phyloP scores from a whole-genome alignment of 1,140 invertebrate species.

The Harpegnathos saltator region DNA sequence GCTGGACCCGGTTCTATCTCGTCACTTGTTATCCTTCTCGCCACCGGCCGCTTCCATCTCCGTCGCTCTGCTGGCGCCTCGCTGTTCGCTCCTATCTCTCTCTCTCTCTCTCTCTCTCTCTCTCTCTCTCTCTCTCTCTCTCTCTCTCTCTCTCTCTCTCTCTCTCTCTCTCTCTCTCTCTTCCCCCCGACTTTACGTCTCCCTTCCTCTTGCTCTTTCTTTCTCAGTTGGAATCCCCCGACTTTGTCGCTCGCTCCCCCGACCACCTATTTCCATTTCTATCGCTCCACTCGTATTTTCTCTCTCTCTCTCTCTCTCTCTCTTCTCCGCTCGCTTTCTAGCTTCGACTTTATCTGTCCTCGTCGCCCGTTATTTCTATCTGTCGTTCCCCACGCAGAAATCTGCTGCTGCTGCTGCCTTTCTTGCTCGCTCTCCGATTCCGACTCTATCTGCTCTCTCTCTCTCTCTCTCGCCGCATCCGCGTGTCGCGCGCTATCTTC shows the following conservation, averaged over 20 bases:
- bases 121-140: too few species aligned
- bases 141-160: too few species aligned
- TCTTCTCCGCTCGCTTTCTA: background rate
- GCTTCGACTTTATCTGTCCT: slow-evolving; percentile 17
- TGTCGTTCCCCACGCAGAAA: background rate
- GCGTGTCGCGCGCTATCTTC: background rate
- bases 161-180: too few species aligned
- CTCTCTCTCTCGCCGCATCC: background rate
- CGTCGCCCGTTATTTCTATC: slow-evolving; percentile 4
- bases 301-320: background rate
- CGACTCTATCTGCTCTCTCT: slow-evolving; percentile 6
- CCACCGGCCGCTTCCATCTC: slow-evolving; percentile 64
- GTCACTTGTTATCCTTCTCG: slow-evolving; percentile 62
- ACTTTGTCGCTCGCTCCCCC: slow-evolving; percentile 6
- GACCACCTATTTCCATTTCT: background rate
- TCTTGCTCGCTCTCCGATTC: background rate
- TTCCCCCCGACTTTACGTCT: too few species aligned
- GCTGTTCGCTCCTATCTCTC: background rate
- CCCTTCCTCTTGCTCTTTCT: too few species aligned
- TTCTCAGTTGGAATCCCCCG: too few species aligned
- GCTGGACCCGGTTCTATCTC: background rate
- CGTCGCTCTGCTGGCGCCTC: slow-evolving; percentile 36
- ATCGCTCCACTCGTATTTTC: too few species aligned
- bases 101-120: too few species aligned
- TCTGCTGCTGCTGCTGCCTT: background rate